phyloP scores from a whole-genome alignment of 2,113 vertebrate species.

The Alectura lathami region DNA sequence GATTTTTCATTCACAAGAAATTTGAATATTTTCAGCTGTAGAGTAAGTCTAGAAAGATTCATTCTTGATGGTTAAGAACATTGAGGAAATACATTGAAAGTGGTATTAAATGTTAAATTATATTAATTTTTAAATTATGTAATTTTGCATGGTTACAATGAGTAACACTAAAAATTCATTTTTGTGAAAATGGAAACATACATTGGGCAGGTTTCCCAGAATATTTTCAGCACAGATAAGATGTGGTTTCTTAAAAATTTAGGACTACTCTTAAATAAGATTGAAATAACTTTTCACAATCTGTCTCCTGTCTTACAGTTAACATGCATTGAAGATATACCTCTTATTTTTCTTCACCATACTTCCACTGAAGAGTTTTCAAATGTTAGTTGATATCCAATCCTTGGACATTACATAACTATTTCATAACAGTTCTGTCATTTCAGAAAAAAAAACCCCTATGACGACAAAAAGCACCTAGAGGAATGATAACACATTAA shows the following conservation, averaged over 20 bases:
- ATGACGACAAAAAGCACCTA: not conserved
- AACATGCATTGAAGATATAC: conserved; percentile 24
- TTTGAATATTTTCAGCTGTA: not conserved
- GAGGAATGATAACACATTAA: not conserved
- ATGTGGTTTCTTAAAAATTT: not conserved
- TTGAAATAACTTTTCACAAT: conserved; percentile 48
- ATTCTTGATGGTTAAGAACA: not conserved
- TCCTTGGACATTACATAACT: conserved; percentile 54
- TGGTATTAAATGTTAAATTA: not conserved
- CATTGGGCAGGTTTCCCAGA: not conserved
- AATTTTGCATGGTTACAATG: not conserved
- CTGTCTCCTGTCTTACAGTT: conserved; percentile 47
- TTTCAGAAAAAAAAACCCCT: not conserved
- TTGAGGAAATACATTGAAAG: not conserved
- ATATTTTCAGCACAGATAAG: not conserved
- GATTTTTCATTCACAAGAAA: not conserved
- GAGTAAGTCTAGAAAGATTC: not conserved
- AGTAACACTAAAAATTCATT: not conserved
- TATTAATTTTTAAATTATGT: not conserved
- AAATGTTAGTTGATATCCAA: conserved; percentile 53
- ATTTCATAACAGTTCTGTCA: conserved; percentile 52
- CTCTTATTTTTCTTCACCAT: conserved; percentile 49
- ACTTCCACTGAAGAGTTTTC: conserved; percentile 54
- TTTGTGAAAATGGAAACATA: not conserved
- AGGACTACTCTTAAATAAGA: conserved; percentile 25